Percentiles rank a stretch among this genome's conserved stretches.
These are phyloP conservation scores for Anaspis maculata DNA, from an alignment of 2,888 invertebrate genomes.

Conservation along the genomic window DNA sequence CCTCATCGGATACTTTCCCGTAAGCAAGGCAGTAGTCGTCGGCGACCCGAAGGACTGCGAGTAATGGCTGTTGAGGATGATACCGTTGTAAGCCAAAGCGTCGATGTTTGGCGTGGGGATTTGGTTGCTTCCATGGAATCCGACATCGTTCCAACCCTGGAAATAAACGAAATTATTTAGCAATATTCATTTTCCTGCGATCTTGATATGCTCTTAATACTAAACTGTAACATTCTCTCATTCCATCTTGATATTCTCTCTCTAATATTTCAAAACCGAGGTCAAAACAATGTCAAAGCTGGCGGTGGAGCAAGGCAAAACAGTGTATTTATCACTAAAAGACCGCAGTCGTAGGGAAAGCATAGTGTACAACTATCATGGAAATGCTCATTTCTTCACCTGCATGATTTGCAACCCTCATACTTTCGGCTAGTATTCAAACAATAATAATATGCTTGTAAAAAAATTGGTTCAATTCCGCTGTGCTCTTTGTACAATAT, in stretches of 20 bases:
- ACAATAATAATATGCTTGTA: no score
- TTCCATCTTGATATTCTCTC: not conserved
- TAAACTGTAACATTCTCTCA: not conserved
- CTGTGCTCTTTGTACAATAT: no score
- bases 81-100: constrained; percentile 74
- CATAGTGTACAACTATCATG: no score
- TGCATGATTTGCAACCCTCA: no score
- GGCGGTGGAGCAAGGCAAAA: no score
- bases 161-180: constrained; percentile 21
- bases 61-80: constrained; percentile 83
- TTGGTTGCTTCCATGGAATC: constrained; percentile 82
- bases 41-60: constrained; percentile 84
- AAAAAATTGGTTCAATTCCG: no score
- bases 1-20: constrained; percentile 84
- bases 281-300: no score
- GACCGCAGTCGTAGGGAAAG: no score
- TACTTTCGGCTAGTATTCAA: no score
- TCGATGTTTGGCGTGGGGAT: constrained; percentile 89
- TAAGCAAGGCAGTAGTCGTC: constrained; percentile 71
- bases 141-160: constrained; percentile 89
- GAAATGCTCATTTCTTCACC: no score
- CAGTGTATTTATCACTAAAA: no score
- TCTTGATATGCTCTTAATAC: not conserved
- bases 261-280: not conserved
- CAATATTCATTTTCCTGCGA: not conserved